Evolutionary conservation across 2,113 vertebrate species (phyloP).

Genomic region (Scartelaos histophorus): DNA sequence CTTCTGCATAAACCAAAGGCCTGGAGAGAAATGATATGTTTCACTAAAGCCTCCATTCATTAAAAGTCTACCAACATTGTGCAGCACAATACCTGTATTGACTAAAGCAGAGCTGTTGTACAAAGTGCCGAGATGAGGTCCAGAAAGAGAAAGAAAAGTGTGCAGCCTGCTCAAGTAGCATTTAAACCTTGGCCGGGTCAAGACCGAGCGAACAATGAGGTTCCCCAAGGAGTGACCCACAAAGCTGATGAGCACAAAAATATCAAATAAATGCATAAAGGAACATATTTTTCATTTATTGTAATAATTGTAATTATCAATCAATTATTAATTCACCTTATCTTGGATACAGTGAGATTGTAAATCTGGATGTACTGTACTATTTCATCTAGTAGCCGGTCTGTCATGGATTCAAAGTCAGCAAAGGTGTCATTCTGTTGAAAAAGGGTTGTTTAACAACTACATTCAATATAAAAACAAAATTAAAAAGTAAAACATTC

Average conservation of each 20-base stretch:
- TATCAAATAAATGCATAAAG: not conserved
- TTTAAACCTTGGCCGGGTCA: constrained; percentile 93
- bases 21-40: constrained; percentile 61
- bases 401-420: constrained; percentile 99
- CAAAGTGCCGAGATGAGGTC: constrained; percentile 95
- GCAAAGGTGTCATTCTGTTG: constrained; percentile 98
- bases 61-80: not conserved
- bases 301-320: not conserved
- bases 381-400: constrained; percentile 97
- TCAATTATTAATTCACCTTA: constrained; percentile 84
- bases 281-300: not conserved
- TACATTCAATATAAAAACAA: not conserved
- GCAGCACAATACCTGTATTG: constrained; percentile 85
- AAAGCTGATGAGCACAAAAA: constrained; percentile 78
- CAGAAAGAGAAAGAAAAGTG: constrained; percentile 96
- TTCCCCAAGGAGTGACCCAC: constrained; percentile 98
- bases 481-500: not conserved
- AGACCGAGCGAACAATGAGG: constrained; percentile 96
- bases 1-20: constrained; percentile 99
- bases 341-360: constrained; percentile 94
- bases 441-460: not conserved
- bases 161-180: constrained; percentile 95
- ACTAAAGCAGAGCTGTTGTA: constrained; percentile 98
- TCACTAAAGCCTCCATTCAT: not conserved
- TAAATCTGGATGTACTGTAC: constrained; percentile 99